Evolutionary conservation across 2,888 invertebrate species (phyloP).

Genomic region (Hydraecia micacea): DNA sequence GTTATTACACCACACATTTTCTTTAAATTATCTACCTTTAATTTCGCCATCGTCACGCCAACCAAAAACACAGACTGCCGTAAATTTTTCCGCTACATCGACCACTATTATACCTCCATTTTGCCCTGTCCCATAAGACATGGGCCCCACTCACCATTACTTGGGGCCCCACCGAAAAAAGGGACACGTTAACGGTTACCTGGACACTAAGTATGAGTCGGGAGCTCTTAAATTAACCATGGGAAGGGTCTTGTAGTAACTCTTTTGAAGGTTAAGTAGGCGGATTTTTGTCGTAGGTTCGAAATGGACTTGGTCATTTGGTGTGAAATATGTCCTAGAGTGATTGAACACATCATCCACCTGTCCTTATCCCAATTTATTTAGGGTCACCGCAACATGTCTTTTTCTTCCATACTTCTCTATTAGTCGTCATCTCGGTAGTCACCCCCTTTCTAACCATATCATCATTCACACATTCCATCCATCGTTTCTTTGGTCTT

Average conservation of each 20-base stretch:
- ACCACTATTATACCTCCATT: conserved; percentile 30
- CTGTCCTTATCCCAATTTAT: too few species aligned
- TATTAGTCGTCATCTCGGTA: too few species aligned
- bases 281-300: not conserved
- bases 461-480: too few species aligned
- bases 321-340: not conserved
- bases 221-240: conserved; percentile 25
- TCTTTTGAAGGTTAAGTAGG: not conserved
- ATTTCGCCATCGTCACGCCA: too few species aligned
- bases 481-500: too few species aligned
- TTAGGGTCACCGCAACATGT: too few species aligned
- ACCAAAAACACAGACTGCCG: not conserved
- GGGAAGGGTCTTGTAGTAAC: conserved; percentile 2
- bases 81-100: not conserved
- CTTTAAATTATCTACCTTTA: too few species aligned
- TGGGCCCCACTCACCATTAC: conserved; percentile 52
- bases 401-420: too few species aligned
- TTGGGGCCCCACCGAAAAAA: conserved; percentile 47
- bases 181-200: conserved; percentile 34
- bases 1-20: not conserved
- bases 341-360: not conserved
- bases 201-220: conserved; percentile 38
- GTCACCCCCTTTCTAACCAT: too few species aligned
- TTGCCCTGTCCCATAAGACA: conserved; percentile 28
- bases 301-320: not conserved